A percentile compares a stretch with the other conserved stretches of the same genome.
Conservation (phyloP, 2,888 invertebrate genomes). For the Copidosoma aretas region DNA sequence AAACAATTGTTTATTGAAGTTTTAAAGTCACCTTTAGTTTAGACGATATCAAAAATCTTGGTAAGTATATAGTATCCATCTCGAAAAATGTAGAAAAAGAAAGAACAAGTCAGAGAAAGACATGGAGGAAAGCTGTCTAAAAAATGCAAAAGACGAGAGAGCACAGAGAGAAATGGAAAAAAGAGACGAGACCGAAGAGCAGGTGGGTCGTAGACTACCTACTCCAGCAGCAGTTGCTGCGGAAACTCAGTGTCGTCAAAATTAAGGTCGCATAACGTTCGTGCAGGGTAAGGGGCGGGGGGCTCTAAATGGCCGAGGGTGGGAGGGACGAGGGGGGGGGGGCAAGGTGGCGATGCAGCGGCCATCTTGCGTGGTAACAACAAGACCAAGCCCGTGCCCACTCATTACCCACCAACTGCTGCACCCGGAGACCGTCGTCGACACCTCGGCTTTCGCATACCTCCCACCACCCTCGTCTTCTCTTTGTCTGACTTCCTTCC, state of each 20-base stretch:
- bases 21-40: too few relatives aligned
- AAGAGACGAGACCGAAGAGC: background rate
- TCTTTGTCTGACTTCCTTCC: background rate
- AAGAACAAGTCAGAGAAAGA: too few relatives aligned
- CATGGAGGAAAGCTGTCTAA: background rate
- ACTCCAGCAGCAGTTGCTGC: too few relatives aligned
- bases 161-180: background rate
- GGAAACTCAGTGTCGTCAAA: background rate
- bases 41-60: too few relatives aligned
- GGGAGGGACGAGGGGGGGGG: background rate
- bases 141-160: background rate
- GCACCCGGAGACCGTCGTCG: conserved; percentile 22
- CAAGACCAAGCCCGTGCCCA: conserved; percentile 22
- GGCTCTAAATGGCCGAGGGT: too few relatives aligned
- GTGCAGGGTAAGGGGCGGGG: background rate
- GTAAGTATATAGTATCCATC: too few relatives aligned
- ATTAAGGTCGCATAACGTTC: background rate
- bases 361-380: conserved; percentile 34
- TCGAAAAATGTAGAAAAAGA: too few relatives aligned
- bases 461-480: conserved; percentile 19
- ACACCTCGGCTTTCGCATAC: conserved; percentile 27
- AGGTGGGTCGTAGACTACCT: too few relatives aligned
- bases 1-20: too few relatives aligned
- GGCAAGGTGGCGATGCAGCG: conserved; percentile 17
- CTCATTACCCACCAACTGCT: conserved; percentile 26